Base-by-base conservation (phyloP, 2,888 invertebrate genomes). In the Rhorus exstirpatorius region DNA sequence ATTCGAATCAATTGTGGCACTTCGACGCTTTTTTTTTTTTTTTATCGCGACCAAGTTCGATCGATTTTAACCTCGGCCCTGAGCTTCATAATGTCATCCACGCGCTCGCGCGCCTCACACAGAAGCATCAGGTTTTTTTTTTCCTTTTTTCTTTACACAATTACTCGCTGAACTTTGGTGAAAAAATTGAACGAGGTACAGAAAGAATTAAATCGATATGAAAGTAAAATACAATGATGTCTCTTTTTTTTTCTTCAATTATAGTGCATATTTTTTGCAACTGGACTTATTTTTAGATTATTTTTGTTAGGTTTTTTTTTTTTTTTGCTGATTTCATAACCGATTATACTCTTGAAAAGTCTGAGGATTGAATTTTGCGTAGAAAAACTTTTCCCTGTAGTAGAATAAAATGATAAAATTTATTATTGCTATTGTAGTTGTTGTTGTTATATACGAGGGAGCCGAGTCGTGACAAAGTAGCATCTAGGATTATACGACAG, bases 21-120 rank as follows among this genome's bases (percentile, higher is more conserved):
- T 49, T 72, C 63, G 38, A n/a, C 72, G n/a, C 8, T n/a, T n/a
- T n/a, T n/a, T n/a, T n/a, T n/a, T n/a, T 10, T 19, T 63, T 61
- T 51, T 24, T 14, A 44, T 38, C 14, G 17, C 14, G 41, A 46
- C 60, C 49, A 72, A 77, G 51, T 80, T 67, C 68, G 78, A 72
- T 81, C 72, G 72, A 77, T n/a, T n/a, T 77, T 24, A 67, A 53
- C 67, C 78, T 77, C 81, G 81, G 55, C 77, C 70, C 55, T 80
- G 70, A 38, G 53, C 19, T 38, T 21, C 46, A n/a, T 19, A 24
- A 49, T 49, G 26, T 19, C n/a, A 8, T 35, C 44, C 17, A 17
- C 6, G 26, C 31, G 19, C 3, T 12, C 19, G 19, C 61, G 21
- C 68, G 61, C 35, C 79, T 70, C 70, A 55, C 63, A 70, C 75